Percentiles rank a stretch among this genome's conserved stretches.
Evolutionary conservation across 1,140 invertebrate species (phyloP).

Genomic region (Ostrea edulis): DNA sequence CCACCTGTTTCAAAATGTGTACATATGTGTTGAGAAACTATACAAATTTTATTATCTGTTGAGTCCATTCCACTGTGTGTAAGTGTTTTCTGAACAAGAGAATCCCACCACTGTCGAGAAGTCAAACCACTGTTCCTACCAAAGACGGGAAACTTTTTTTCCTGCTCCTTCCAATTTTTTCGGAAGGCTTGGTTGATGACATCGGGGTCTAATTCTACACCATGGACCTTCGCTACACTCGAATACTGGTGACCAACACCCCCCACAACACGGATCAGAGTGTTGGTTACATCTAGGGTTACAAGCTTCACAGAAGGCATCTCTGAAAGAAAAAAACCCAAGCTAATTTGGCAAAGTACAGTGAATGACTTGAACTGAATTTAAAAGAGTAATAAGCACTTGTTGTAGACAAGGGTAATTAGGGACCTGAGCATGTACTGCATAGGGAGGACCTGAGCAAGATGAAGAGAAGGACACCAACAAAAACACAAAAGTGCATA

Average conservation of each 20-base stretch:
- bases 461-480: too few relatives aligned
- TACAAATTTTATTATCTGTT: conserved; percentile 76
- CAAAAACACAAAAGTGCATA: too few relatives aligned
- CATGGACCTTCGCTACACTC: conserved; percentile 85
- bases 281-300: conserved; percentile 94
- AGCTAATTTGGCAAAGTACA: neutral
- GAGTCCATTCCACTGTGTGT: conserved; percentile 69
- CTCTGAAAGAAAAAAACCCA: neutral
- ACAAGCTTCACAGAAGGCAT: conserved; percentile 77
- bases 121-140: conserved; percentile 85
- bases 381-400: too few relatives aligned
- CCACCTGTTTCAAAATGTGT: conserved; percentile 83
- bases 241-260: conserved; percentile 88
- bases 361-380: too few relatives aligned
- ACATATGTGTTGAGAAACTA: conserved; percentile 81
- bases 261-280: conserved; percentile 86
- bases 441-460: too few relatives aligned
- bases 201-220: conserved; percentile 83
- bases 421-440: too few relatives aligned
- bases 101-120: conserved; percentile 91
- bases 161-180: conserved; percentile 79
- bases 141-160: conserved; percentile 87
- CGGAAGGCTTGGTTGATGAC: conserved; percentile 85
- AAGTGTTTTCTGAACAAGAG: conserved; percentile 85
- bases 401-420: too few relatives aligned